Conservation (phyloP, 1,140 invertebrate genomes). For the Plutomurus gul region DNA sequence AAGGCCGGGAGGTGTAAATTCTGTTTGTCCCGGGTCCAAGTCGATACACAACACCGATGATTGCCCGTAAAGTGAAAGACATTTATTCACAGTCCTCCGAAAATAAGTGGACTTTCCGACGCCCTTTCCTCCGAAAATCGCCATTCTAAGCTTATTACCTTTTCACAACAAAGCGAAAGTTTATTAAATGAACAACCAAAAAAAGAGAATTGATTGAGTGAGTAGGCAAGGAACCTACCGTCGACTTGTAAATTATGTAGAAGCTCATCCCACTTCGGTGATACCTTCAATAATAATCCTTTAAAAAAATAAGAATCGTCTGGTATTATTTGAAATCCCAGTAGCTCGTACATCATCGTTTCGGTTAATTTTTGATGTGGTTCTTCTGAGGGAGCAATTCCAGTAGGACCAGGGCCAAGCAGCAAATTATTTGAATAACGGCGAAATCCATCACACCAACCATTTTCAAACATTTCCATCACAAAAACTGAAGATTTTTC, state of each 20-base stretch:
- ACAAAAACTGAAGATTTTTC: neutral
- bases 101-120: slow-evolving; percentile 78
- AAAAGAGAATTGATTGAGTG: no score
- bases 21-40: slow-evolving; percentile 80
- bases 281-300: neutral
- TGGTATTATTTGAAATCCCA: slow-evolving; percentile 34
- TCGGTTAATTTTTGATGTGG: neutral
- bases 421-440: neutral
- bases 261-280: neutral
- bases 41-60: slow-evolving; percentile 71
- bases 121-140: slow-evolving; percentile 69
- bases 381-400: slow-evolving; percentile 7
- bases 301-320: neutral
- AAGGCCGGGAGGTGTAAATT: slow-evolving; percentile 74
- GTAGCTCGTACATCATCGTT: slow-evolving; percentile 1
- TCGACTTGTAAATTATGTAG: neutral
- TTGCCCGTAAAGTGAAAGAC: slow-evolving; percentile 59
- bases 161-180: neutral
- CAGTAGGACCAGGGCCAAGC: neutral
- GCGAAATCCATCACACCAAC: slow-evolving; percentile 30
- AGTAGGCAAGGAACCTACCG: no score
- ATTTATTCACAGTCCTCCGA: slow-evolving; percentile 69
- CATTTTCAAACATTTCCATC: slow-evolving; percentile 36
- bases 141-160: neutral
- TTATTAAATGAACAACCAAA: neutral